Percentiles rank a stretch among this genome's conserved stretches.
Conservation (phyloP, 2,888 invertebrate species). For the Leucophenga montana region DNA sequence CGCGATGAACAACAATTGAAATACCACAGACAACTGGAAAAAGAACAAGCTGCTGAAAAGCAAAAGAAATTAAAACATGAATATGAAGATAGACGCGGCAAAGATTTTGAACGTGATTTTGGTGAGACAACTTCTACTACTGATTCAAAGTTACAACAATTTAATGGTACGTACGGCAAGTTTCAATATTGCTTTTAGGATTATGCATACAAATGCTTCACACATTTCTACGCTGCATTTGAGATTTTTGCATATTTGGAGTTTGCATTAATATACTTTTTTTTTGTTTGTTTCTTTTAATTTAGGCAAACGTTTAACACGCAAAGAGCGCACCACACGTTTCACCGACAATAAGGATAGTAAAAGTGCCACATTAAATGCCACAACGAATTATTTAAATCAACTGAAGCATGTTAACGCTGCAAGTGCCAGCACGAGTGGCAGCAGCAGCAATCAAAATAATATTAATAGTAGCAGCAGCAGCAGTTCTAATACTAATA, state of each 20-base stretch:
- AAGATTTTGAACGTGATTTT: conserved; percentile 63
- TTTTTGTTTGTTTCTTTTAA: neutral
- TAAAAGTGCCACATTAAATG: conserved; percentile 42
- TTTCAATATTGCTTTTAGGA: neutral
- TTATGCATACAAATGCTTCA: neutral
- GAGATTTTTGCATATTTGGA: too few relatives aligned
- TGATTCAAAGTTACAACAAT: conserved; percentile 66
- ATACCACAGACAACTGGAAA: conserved; percentile 55
- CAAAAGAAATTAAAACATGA: conserved; percentile 32
- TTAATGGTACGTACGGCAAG: conserved; percentile 67
- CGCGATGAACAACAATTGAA: conserved; percentile 72
- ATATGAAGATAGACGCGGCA: conserved; percentile 34
- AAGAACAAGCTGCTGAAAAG: conserved; percentile 38
- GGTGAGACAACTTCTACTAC: conserved; percentile 59
- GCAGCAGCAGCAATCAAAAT: neutral
- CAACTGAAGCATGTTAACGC: conserved; percentile 42
- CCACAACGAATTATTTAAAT: conserved; percentile 50
- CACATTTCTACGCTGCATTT: neutral
- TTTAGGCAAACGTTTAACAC: conserved; percentile 67
- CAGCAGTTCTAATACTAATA: conserved; percentile 24
- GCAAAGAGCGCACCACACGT: conserved; percentile 70
- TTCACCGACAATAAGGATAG: conserved; percentile 72
- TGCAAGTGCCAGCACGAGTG: neutral
- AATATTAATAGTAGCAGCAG: conserved; percentile 37
- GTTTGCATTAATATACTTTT: neutral